phyloP scores from a whole-genome alignment of 2,797 vertebrate genomes.

The Morelia viridis region DNA sequence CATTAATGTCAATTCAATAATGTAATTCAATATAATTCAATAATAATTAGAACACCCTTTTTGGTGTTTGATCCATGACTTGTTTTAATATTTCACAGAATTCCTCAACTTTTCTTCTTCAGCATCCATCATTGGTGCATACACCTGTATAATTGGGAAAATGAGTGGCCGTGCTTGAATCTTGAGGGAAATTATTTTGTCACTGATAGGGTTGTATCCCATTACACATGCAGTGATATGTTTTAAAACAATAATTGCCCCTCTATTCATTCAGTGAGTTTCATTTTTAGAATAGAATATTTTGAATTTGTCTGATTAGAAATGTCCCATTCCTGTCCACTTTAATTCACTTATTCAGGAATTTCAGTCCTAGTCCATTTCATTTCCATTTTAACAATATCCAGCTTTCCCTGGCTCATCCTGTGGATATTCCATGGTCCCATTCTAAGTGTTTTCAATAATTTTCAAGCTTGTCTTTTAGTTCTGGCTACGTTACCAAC shows the following conservation, averaged over 20 bases:
- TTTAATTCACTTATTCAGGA: background rate
- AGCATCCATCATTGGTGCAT: background rate
- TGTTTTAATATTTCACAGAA: background rate
- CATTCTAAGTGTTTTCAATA: background rate
- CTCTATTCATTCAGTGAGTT: background rate
- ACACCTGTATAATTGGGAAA: background rate
- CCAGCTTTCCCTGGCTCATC: background rate
- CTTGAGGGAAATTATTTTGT: background rate
- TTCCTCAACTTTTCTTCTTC: background rate
- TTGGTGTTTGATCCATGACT: background rate
- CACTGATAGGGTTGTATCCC: background rate
- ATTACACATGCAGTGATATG: background rate
- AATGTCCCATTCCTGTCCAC: background rate
- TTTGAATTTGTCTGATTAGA: background rate
- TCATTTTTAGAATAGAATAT: background rate
- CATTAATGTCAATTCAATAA: background rate
- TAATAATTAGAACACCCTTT: background rate
- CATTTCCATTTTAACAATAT: background rate
- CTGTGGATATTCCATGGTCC: background rate
- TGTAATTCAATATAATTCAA: background rate
- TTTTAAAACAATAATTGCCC: background rate
- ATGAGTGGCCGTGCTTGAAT: background rate
- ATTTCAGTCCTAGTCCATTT: background rate
- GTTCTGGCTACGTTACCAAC: background rate
- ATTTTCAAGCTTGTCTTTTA: background rate